A percentile compares a stretch with the other conserved stretches of the same genome.
These are phyloP conservation scores for Zaprionus nigranus DNA, from an alignment of 1,140 invertebrate species.

Conservation along the genomic window DNA sequence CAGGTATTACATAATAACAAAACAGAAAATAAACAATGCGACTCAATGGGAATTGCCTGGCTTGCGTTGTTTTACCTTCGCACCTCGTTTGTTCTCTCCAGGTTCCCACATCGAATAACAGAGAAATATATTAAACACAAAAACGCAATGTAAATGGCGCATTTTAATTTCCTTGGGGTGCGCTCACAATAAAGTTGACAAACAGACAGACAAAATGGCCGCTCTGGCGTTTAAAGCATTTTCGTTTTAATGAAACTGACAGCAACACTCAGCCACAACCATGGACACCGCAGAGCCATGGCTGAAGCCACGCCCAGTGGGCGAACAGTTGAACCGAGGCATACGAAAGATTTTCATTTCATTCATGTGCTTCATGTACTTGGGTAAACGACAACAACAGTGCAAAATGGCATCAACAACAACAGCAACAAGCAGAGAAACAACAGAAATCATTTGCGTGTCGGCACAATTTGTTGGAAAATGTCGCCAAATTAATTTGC, in stretches of 20 bases:
- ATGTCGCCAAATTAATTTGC: slow-evolving; percentile 48
- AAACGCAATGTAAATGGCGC: slow-evolving; percentile 70
- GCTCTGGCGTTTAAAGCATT: slow-evolving; percentile 64
- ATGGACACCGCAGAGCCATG: slow-evolving; percentile 20
- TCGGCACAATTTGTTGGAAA: slow-evolving; percentile 23
- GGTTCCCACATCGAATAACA: slow-evolving; percentile 20
- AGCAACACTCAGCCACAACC: slow-evolving; percentile 29
- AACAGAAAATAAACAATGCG: slow-evolving; percentile 4
- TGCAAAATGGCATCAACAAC: slow-evolving; percentile 5
- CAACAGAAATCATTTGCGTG: slow-evolving; percentile 42
- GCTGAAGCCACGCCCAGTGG: slow-evolving; percentile 24
- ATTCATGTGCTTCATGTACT: slow-evolving; percentile 27
- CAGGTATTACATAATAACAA: slow-evolving; percentile 26
- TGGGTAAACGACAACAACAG: slow-evolving; percentile 7
- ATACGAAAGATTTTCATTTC: slow-evolving; percentile 19
- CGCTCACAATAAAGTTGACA: slow-evolving; percentile 28
- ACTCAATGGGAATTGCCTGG: slow-evolving; percentile 37
- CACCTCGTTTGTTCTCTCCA: background rate
- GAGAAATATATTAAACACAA: slow-evolving; percentile 18
- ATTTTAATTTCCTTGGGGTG: slow-evolving; percentile 79
- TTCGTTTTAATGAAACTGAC: slow-evolving; percentile 76
- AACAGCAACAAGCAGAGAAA: slow-evolving; percentile 15
- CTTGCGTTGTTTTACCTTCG: slow-evolving; percentile 38
- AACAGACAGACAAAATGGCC: slow-evolving; percentile 60
- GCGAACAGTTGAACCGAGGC: slow-evolving; percentile 4